Conservation (phyloP, 2,113 vertebrate species). For the Podilymbus podiceps region DNA sequence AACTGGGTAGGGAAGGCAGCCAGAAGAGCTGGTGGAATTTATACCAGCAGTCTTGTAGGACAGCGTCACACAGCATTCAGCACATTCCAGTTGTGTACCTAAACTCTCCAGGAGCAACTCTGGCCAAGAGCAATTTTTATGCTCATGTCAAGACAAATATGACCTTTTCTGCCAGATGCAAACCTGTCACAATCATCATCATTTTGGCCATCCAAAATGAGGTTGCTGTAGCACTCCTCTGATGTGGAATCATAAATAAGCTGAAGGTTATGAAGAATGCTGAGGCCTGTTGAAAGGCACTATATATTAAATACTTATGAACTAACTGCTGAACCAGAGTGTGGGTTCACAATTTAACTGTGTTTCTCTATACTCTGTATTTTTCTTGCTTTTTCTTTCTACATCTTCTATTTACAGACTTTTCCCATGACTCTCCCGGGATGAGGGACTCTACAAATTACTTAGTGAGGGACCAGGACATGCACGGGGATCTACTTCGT, state of each 20-base stretch:
- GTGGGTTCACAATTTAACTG: not conserved
- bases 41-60: not conserved
- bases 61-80: not conserved
- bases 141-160: not conserved
- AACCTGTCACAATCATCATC: not conserved
- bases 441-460: not conserved
- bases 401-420: not conserved
- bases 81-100: not conserved
- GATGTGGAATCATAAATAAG: not conserved
- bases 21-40: conserved; percentile 12
- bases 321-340: not conserved
- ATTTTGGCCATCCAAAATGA: not conserved
- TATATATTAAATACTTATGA: not conserved
- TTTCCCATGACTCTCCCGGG: not conserved
- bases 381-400: not conserved
- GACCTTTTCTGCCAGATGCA: not conserved
- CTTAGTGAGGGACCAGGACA: not conserved
- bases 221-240: not conserved
- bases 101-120: not conserved
- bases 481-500: not conserved
- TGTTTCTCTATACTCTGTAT: not conserved
- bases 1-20: not conserved
- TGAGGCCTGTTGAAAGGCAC: not conserved
- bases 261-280: not conserved
- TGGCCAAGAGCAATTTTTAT: not conserved